phyloP scores from a whole-genome alignment of 2,888 invertebrate genomes.

The Lagria hirta region DNA sequence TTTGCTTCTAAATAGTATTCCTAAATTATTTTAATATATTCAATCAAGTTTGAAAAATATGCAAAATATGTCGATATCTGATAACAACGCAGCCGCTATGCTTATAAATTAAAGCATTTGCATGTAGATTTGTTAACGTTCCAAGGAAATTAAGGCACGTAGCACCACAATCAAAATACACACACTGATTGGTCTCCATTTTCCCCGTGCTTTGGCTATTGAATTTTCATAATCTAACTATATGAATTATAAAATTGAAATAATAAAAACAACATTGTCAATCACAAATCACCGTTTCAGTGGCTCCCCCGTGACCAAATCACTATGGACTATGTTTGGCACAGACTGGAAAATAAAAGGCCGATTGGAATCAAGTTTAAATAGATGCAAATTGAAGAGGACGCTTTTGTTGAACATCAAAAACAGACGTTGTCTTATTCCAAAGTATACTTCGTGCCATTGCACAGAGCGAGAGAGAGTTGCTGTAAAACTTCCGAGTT shows the following conservation, averaged over 20 bases:
- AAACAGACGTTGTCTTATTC: slow-evolving; percentile 30
- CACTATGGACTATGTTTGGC: slow-evolving; percentile 1
- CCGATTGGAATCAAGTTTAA: slow-evolving; percentile 34
- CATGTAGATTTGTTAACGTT: slow-evolving; percentile 6
- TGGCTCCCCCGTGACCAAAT: neutral
- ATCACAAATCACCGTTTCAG: too few relatives aligned
- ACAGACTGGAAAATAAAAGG: slow-evolving; percentile 12
- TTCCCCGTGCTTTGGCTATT: too few relatives aligned
- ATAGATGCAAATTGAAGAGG: slow-evolving; percentile 36
- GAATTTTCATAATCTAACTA: too few relatives aligned
- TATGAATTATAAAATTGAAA: too few relatives aligned
- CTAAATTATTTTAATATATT: too few relatives aligned
- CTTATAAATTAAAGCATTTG: slow-evolving; percentile 1
- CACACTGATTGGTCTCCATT: too few relatives aligned
- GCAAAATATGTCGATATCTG: too few relatives aligned
- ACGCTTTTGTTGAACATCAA: slow-evolving; percentile 36
- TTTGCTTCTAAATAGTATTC: too few relatives aligned
- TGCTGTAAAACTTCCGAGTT: slow-evolving; percentile 31
- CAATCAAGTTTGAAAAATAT: too few relatives aligned
- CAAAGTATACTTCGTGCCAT: slow-evolving; percentile 7
- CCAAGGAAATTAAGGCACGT: slow-evolving; percentile 4
- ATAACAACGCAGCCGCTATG: slow-evolving; percentile 1
- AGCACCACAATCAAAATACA: slow-evolving; percentile 1
- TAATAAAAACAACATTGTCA: too few relatives aligned
- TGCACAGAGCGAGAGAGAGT: slow-evolving; percentile 23